Base-by-base conservation (phyloP, 1,140 invertebrate genomes). In the Tribolium castaneum region DNA sequence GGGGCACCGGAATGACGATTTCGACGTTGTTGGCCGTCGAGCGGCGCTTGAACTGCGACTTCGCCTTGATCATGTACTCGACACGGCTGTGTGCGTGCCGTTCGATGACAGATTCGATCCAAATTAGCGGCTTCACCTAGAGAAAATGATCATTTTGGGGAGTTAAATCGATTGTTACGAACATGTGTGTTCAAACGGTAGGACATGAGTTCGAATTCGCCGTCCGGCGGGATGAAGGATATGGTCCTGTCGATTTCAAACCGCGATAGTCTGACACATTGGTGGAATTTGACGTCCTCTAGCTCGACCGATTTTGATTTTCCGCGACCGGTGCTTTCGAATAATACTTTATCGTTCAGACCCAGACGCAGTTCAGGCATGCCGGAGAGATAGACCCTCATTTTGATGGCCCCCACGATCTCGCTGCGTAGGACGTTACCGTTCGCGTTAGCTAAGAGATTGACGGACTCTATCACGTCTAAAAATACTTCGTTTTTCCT, bases 181-280 rank as follows among this genome's bases (percentile, higher is more conserved):
- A 96, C 97, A 87, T 99, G 97, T 3, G 98, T 99, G 85, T 98
- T 99, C 3, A 99, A 88, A 66, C 98, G 91, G 87, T 99, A 99
- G 0, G 98, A 99, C 99, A 99, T 99, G n/a, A 99, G 88, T 87
- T 99, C 99, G 90, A 99, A 99, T 87, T 99, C 99, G 19, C 99
- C 99, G 90, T 99, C 99, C 0, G 98, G 99, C 50, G 98, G 99
- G 85, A 99, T 99, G 83, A 99, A 99, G 0, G 97, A 99, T 80
- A 99, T 99, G 0, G 98, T 99, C 45, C 98, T 91, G 86, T 99
- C 98, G 86, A 99, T 99, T 86, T 99, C 99, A 89, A 99, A 99
- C 59, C 95, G 89, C 0, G 98, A 99, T 59, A 99, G 87, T 80
- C 98, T 90, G 0, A 99, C 99, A 88, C 99, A 99, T 86, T 99